Conservation (phyloP, 35 echinoderm and acorn worm genomes). For the Stichopus chloronotus region DNA sequence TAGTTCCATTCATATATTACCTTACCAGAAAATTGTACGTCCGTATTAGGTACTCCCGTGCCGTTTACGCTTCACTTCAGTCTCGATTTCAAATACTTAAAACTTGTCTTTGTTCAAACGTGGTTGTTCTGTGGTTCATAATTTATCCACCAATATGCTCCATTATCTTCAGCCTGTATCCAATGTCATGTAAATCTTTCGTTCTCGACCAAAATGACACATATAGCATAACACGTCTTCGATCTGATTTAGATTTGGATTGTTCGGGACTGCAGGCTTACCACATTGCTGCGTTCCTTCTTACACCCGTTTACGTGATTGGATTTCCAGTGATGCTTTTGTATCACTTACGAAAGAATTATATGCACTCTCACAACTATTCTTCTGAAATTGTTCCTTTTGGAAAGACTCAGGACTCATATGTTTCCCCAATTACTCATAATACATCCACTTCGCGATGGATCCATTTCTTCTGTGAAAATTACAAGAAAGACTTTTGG, state of each 20-base stretch:
- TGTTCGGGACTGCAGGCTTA: conserved; percentile 9
- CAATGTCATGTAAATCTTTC: conserved; percentile 11
- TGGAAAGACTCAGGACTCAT: no score
- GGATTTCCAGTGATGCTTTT: conserved; percentile 27
- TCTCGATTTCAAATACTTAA: background rate
- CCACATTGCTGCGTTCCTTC: background rate
- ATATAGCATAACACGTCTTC: background rate
- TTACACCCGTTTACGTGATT: conserved; percentile 19
- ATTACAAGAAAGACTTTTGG: no score
- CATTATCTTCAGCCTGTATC: conserved; percentile 38
- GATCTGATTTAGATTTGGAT: conserved; percentile 47
- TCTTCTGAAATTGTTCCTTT: no score
- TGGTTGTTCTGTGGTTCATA: conserved; percentile 32
- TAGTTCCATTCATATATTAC: background rate
- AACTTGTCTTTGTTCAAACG: background rate
- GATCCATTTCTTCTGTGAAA: no score
- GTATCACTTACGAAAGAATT: background rate
- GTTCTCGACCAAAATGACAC: background rate
- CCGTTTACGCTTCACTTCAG: background rate
- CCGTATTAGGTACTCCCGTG: background rate
- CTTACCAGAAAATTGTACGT: background rate
- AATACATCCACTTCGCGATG: no score
- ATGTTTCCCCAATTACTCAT: no score
- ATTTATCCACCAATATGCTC: conserved; percentile 39
- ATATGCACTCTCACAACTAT: no score